Conservation (phyloP, 2,888 invertebrate species). For the Anarsia innoxiella region DNA sequence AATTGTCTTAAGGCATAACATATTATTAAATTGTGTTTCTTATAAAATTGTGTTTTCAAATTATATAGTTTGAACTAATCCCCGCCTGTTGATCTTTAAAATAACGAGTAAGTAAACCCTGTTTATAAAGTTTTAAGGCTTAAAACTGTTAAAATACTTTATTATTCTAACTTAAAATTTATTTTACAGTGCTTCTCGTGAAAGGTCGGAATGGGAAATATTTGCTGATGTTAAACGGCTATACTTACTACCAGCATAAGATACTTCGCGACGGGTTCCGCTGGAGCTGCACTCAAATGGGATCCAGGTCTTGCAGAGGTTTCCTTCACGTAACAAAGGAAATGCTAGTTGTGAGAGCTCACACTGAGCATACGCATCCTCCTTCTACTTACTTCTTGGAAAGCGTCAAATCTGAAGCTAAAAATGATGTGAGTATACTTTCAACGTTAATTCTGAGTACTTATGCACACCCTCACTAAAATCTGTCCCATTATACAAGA, state of each 20-base stretch:
- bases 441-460: too few relatives aligned
- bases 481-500: too few relatives aligned
- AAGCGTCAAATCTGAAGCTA: constrained; percentile 14
- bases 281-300: constrained; percentile 71
- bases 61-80: too few relatives aligned
- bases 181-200: constrained; percentile 56
- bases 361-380: constrained; percentile 58
- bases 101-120: too few relatives aligned
- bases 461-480: too few relatives aligned
- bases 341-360: constrained; percentile 57
- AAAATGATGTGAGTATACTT: constrained; percentile 4
- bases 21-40: too few relatives aligned
- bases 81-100: too few relatives aligned
- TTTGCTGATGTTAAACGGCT: constrained; percentile 58
- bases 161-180: too few relatives aligned
- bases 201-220: constrained; percentile 62
- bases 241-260: constrained; percentile 67
- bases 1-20: too few relatives aligned
- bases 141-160: too few relatives aligned
- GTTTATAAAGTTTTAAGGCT: background rate
- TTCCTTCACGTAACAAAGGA: constrained; percentile 60
- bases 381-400: constrained; percentile 53
- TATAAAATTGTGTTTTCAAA: too few relatives aligned
- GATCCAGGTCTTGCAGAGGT: constrained; percentile 61
- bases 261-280: constrained; percentile 56